Evolutionary conservation across 2,113 vertebrate genomes (phyloP).

Genomic region (Pterocles orientalis): DNA sequence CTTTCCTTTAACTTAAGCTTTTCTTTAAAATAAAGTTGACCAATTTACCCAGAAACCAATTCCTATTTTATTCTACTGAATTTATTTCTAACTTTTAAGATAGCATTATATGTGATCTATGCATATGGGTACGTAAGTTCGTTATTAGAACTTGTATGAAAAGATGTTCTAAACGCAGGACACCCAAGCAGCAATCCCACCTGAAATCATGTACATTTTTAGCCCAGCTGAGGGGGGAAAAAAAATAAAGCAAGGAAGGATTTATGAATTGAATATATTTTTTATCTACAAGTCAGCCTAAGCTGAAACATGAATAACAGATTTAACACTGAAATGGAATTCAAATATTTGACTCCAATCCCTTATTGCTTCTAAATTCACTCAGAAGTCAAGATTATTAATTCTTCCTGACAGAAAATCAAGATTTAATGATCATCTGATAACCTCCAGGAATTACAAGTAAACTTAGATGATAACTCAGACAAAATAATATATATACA

Average conservation of each 20-base stretch:
- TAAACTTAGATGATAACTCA: constrained; percentile 69
- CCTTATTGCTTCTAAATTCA: constrained; percentile 78
- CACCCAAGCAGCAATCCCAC: neutral
- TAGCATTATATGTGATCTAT: neutral
- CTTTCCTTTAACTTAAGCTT: neutral
- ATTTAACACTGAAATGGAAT: constrained; percentile 71
- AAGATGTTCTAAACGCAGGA: neutral
- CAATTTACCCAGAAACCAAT: neutral
- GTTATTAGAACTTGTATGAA: neutral
- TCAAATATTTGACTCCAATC: constrained; percentile 75
- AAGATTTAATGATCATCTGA: constrained; percentile 91
- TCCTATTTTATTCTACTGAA: neutral
- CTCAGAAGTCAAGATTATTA: constrained; percentile 84
- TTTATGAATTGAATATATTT: constrained; percentile 67
- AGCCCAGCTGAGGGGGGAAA: constrained; percentile 1
- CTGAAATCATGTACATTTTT: neutral
- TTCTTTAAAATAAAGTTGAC: neutral
- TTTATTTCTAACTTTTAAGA: constrained; percentile 29
- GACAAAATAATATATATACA: constrained; percentile 65
- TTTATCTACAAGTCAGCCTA: constrained; percentile 55
- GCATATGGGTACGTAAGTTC: neutral
- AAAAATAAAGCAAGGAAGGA: constrained; percentile 43
- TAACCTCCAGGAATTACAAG: constrained; percentile 72
- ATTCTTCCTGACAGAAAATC: constrained; percentile 90
- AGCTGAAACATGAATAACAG: constrained; percentile 68